Percentiles rank a stretch among this genome's conserved stretches.
Evolutionary conservation across 2,888 invertebrate genomes (phyloP).

Genomic region (Dioctria rufipes): DNA sequence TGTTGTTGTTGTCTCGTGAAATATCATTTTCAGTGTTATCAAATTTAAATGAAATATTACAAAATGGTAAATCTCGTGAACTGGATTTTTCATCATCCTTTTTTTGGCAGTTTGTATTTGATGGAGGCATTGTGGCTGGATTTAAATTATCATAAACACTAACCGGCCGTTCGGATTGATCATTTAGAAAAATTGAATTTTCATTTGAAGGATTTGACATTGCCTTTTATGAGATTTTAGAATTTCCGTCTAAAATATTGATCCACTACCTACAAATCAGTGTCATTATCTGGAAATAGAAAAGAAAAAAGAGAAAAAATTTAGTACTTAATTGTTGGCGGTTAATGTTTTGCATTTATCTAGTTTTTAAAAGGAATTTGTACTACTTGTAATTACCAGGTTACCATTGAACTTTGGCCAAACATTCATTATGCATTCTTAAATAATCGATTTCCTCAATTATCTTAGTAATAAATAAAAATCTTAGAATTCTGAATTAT

Average conservation of each 20-base stretch:
- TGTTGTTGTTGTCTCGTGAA: neutral
- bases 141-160: constrained; percentile 70
- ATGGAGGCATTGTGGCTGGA: constrained; percentile 56
- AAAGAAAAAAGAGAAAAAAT: no score
- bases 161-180: constrained; percentile 65
- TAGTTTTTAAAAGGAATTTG: no score
- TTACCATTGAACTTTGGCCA: no score
- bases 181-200: neutral
- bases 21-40: neutral
- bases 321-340: no score
- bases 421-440: no score
- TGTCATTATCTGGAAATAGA: no score
- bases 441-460: no score
- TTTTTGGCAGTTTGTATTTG: constrained; percentile 56
- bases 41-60: constrained; percentile 39
- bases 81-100: constrained; percentile 3
- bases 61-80: constrained; percentile 3
- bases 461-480: no score
- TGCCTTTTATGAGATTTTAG: neutral
- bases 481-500: no score
- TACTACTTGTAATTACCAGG: no score
- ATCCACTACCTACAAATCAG: no score
- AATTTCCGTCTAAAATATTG: neutral
- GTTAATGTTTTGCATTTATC: no score
- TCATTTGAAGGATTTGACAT: neutral